These are phyloP conservation scores for Caenorhabditis sinica DNA, from an alignment of 2,888 invertebrate species.

Conservation along the genomic window DNA sequence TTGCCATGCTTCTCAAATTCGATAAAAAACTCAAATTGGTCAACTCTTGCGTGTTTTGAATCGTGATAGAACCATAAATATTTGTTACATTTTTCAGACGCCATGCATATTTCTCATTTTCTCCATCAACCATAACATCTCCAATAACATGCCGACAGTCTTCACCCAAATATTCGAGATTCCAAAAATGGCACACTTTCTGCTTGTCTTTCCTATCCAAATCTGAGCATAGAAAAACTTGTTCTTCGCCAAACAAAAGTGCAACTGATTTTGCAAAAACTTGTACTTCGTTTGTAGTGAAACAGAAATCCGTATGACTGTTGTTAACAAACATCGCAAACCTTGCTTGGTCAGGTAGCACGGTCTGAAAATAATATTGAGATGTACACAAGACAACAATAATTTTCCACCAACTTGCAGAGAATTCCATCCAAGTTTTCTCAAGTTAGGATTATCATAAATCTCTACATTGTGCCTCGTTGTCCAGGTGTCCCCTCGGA, in stretches of 20 bases:
- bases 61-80: not conserved
- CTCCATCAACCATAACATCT: not conserved
- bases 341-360: no score
- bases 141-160: constrained; percentile 1
- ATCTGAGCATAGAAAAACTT: not conserved
- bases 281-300: constrained; percentile 2
- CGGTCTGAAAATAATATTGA: no score
- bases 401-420: not conserved
- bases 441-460: constrained; percentile 16
- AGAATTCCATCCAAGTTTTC: constrained; percentile 6
- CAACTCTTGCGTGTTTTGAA: not conserved
- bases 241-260: not conserved
- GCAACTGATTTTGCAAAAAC: not conserved
- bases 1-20: not conserved
- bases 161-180: not conserved
- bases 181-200: not conserved
- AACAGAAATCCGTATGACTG: constrained; percentile 12
- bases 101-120: not conserved
- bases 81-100: not conserved
- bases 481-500: not conserved
- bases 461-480: not conserved
- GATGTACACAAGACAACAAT: no score
- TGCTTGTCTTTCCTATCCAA: constrained; percentile 1
- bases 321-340: no score
- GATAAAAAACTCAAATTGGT: no score